Evolutionary conservation across 1,140 invertebrate genomes (phyloP).

Genomic region (Temnothorax nylanderi): DNA sequence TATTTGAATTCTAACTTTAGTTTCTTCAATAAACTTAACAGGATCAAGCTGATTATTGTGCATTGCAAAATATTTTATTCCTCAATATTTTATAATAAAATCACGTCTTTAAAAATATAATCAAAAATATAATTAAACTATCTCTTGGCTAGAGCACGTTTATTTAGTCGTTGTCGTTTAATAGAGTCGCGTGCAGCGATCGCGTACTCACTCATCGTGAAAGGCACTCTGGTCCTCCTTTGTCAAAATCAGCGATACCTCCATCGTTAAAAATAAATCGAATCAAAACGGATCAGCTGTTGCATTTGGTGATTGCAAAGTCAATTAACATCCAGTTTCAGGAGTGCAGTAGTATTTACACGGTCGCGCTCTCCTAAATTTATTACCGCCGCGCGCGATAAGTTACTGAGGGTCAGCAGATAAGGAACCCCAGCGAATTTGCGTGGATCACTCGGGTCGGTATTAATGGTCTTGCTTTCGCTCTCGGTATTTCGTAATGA

Average conservation of each 20-base stretch:
- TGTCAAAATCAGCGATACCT: neutral
- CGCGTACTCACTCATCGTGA: neutral
- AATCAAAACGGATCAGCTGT: neutral
- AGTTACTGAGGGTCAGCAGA: constrained; percentile 24
- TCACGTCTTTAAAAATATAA: neutral
- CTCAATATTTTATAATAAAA: neutral
- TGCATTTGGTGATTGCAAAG: neutral
- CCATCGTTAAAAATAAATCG: neutral
- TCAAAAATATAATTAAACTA: neutral
- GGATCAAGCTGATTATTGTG: neutral
- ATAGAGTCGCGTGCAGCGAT: neutral
- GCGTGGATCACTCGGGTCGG: neutral
- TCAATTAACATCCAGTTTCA: constrained; percentile 1
- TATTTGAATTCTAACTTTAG: too few species aligned
- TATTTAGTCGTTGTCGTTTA: neutral
- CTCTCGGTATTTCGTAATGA: constrained; percentile 13
- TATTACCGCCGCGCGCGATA: constrained; percentile 6
- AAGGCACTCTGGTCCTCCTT: neutral
- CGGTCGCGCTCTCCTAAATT: constrained; percentile 9
- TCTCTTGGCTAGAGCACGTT: neutral
- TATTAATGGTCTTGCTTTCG: constrained; percentile 18
- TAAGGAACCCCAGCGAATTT: constrained; percentile 49
- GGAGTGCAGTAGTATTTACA: neutral
- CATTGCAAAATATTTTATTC: neutral
- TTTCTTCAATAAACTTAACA: neutral